Evolutionary conservation across 2,888 invertebrate species (phyloP).

Genomic region (Sylvicola fuscatus): DNA sequence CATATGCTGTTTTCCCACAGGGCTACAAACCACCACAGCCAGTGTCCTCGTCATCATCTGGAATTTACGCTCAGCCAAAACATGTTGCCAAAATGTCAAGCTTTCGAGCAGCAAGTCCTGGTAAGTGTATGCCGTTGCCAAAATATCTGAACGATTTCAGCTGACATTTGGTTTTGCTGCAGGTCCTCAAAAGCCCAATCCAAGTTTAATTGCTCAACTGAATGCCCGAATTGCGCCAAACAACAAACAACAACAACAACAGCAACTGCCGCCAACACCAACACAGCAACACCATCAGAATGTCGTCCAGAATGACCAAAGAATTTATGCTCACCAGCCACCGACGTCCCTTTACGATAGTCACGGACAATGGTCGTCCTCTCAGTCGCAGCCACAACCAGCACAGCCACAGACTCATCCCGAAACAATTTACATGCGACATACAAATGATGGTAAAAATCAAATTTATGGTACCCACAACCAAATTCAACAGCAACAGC

Average conservation of each 20-base stretch:
- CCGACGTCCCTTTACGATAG: too few species aligned
- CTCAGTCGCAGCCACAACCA: not conserved
- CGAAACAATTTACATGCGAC: slow-evolving; percentile 9
- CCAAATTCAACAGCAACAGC: slow-evolving; percentile 12
- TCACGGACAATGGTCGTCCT: too few species aligned
- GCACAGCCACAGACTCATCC: not conserved
- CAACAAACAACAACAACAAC: slow-evolving; percentile 6
- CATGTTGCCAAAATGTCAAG: slow-evolving; percentile 24
- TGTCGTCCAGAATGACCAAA: too few species aligned
- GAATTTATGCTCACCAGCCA: too few species aligned
- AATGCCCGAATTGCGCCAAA: slow-evolving; percentile 10
- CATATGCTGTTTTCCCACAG: too few species aligned
- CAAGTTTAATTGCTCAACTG: slow-evolving; percentile 24
- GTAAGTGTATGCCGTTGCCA: slow-evolving; percentile 8
- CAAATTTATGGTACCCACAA: slow-evolving; percentile 16
- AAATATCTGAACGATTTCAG: not conserved
- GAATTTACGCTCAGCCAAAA: slow-evolving; percentile 26
- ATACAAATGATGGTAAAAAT: slow-evolving; percentile 22
- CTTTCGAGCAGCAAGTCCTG: slow-evolving; percentile 20
- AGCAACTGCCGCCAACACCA: not conserved
- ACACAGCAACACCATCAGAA: not conserved
- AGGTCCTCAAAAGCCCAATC: slow-evolving; percentile 10
- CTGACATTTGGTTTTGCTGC: too few species aligned
- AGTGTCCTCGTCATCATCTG: slow-evolving; percentile 5
- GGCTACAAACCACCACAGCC: too few species aligned